Conservation (phyloP, 2,113 vertebrate genomes). For the Sclerurus mexicanus region DNA sequence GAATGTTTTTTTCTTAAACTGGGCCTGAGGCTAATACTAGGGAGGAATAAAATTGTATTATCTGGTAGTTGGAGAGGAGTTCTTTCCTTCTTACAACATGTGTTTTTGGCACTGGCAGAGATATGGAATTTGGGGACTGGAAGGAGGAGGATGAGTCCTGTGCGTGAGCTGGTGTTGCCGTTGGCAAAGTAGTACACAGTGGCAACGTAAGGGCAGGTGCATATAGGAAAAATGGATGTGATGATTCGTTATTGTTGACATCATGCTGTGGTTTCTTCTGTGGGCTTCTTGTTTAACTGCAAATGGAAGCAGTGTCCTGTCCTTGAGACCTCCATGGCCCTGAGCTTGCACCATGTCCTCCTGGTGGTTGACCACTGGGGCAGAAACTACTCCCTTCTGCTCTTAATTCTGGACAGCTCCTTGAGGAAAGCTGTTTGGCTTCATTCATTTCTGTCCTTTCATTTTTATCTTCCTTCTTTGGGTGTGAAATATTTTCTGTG, state of each 20-base stretch:
- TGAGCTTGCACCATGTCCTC: background rate
- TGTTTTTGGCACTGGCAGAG: background rate
- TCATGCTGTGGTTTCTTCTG: background rate
- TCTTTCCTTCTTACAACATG: background rate
- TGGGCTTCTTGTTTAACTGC: background rate
- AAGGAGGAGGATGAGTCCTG: background rate
- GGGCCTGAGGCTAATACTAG: background rate
- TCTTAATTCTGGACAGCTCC: background rate
- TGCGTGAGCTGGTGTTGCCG: background rate
- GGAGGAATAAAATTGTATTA: background rate
- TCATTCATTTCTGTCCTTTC: background rate
- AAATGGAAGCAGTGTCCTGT: background rate
- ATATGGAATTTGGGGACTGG: background rate
- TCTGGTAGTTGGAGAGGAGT: background rate
- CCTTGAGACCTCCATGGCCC: fast-evolving
- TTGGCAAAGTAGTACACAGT: background rate
- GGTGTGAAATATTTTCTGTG: background rate
- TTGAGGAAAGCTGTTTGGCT: background rate
- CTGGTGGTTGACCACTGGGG: background rate
- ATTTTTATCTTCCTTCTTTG: background rate
- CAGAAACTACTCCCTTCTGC: background rate
- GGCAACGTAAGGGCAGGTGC: background rate
- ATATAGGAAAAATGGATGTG: background rate
- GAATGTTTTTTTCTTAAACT: background rate
- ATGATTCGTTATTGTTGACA: background rate